These are phyloP conservation scores for Triops longicaudatus DNA, from an alignment of 1,140 invertebrate genomes.

Conservation along the genomic window DNA sequence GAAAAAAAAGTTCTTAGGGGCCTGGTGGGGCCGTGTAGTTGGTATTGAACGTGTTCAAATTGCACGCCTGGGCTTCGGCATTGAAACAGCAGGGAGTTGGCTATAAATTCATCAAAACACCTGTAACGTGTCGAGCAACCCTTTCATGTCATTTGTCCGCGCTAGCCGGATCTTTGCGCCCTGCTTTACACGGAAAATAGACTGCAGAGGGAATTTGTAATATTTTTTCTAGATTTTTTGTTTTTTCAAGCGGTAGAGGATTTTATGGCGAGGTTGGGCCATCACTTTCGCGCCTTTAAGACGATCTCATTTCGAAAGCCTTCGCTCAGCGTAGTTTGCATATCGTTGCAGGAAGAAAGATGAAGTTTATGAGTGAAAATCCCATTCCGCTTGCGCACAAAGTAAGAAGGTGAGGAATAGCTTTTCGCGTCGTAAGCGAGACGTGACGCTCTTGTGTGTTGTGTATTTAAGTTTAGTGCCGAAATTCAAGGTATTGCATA, in stretches of 20 bases:
- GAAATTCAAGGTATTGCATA: too few relatives aligned
- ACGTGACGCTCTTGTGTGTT: too few relatives aligned
- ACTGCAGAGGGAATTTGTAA: not conserved
- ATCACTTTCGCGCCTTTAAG: not conserved
- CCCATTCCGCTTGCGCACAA: too few relatives aligned
- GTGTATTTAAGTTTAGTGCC: too few relatives aligned
- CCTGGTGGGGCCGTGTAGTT: not conserved
- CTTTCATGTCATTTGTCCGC: slow-evolving; percentile 10
- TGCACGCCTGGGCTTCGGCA: not conserved
- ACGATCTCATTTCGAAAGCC: not conserved
- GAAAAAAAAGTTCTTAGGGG: not conserved
- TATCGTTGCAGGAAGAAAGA: too few relatives aligned
- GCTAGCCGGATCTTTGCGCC: not conserved
- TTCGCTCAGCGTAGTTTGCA: not conserved
- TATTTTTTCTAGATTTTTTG: not conserved
- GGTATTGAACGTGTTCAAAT: slow-evolving; percentile 10
- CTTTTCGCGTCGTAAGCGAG: too few relatives aligned
- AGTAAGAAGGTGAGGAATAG: too few relatives aligned
- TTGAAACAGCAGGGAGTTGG: slow-evolving; percentile 4
- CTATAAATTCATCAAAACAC: slow-evolving; percentile 12
- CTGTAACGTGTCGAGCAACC: slow-evolving; percentile 14
- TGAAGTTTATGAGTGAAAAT: too few relatives aligned
- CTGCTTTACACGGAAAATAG: not conserved
- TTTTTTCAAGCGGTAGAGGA: not conserved
- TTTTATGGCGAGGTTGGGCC: not conserved